Conservation (phyloP, 2,113 vertebrate genomes). For the Upupa epops region DNA sequence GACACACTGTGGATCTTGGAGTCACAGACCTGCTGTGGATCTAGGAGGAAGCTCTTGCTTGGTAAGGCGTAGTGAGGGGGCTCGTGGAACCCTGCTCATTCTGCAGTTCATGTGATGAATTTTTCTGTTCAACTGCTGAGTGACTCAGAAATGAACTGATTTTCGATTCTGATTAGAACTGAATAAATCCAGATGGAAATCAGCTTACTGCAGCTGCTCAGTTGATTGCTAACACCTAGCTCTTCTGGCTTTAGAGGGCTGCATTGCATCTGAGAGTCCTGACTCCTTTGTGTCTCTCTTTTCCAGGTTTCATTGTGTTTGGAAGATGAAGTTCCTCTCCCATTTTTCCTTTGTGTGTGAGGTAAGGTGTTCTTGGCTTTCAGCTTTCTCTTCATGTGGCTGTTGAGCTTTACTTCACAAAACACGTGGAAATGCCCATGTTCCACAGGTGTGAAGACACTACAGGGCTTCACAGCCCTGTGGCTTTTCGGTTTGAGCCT, state of each 20-base stretch:
- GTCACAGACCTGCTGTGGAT: neutral
- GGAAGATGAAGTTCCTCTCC: neutral
- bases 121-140: conserved; percentile 78
- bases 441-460: fast-evolving
- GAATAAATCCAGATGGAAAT: neutral
- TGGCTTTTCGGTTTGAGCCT: neutral
- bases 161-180: conserved; percentile 74
- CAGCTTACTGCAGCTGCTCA: neutral
- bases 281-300: neutral
- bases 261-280: neutral
- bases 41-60: neutral
- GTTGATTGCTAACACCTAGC: neutral
- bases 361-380: neutral
- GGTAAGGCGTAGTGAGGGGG: neutral
- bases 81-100: neutral
- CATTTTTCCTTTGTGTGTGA: neutral
- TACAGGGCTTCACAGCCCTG: neutral
- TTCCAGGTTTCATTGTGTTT: neutral
- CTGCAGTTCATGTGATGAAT: conserved; percentile 75
- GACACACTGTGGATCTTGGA: neutral
- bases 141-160: conserved; percentile 79
- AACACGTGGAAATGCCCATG: neutral
- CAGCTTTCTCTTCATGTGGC: neutral
- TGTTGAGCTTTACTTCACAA: neutral
- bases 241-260: neutral